Base-by-base conservation (phyloP, 2,888 invertebrate species). In the Trichopoda pennipes region DNA sequence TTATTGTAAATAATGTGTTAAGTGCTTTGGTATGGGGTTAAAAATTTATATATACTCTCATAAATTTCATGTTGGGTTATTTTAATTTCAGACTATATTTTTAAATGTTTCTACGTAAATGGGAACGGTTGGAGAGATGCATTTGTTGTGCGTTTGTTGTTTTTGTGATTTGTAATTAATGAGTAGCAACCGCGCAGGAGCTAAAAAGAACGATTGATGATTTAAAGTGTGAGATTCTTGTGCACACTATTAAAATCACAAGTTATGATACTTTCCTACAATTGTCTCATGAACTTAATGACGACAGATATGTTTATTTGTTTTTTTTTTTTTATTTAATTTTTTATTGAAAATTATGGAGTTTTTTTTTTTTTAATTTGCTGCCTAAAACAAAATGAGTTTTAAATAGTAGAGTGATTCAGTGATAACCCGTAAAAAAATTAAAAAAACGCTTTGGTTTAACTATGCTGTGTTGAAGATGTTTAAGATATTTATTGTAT, bases 21-120 rank as follows among this genome's bases (percentile, higher is more conserved):
- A 75, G 78, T 81, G 78, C 70, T 66, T 58, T 66, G 70, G 76
- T 63, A 81, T 74, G 79, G 82, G 82, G 79, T 82, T 82, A 69
- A 72, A 77, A 66, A 82, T 73, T 56, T 79, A 42, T 70, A 56
- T 72, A 75, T 38, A 68, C 66, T 72, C 75, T 79, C 82, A 72
- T 79, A 75, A 79, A 75, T 66, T 72, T 75, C 55, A 38, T 35
- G 56, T 32, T 55, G 23, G 21, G 49, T 53, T 76, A 64, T 56
- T 82, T 66, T 78, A 56, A 74, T 75, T 79, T 55, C 8, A 14
- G 63, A 61, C n/a, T 44, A 23, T 28, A 28, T 28, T 28, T 75
- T 82, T 78, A 64, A 76, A 81, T 70, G 28, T 61, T 75, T 70
- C 78, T 42, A 70, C 53, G 17, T 47, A 55, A 44, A 47, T 60